These are phyloP conservation scores for Xerus inauris DNA, from an alignment of 2,113 vertebrate species.

Conservation along the genomic window DNA sequence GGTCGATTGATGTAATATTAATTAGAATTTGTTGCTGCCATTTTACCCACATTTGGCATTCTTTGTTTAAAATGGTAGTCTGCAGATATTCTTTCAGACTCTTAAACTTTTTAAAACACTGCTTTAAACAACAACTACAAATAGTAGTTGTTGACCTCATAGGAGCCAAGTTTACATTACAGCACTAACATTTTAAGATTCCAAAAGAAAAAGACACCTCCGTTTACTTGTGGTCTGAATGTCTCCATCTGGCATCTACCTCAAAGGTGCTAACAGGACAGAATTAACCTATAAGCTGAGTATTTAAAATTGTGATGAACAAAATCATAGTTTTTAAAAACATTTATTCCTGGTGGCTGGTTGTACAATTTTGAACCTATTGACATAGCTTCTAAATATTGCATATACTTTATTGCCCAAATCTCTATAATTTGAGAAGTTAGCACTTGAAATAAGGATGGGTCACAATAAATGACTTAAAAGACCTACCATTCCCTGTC, in stretches of 20 bases:
- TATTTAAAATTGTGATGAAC: background rate
- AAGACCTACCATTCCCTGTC: background rate
- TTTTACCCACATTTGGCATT: background rate
- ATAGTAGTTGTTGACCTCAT: background rate
- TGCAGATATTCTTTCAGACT: background rate
- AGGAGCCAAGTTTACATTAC: background rate
- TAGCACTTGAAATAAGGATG: background rate
- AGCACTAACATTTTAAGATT: background rate
- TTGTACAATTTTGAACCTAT: background rate
- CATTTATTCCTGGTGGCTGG: background rate
- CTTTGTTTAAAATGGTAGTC: constrained; percentile 26
- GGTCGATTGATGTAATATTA: background rate
- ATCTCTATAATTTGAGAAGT: background rate
- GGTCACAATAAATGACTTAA: background rate
- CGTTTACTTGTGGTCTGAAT: background rate
- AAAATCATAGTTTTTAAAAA: background rate
- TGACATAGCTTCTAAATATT: background rate
- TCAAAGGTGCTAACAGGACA: background rate
- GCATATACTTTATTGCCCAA: background rate
- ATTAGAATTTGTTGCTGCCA: background rate
- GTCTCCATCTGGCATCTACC: background rate
- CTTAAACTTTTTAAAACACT: background rate
- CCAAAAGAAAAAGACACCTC: background rate
- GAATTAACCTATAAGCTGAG: background rate
- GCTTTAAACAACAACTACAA: background rate